Evolutionary conservation across 2,113 vertebrate genomes (phyloP).

Genomic region (Microcebus lehilahytsara): DNA sequence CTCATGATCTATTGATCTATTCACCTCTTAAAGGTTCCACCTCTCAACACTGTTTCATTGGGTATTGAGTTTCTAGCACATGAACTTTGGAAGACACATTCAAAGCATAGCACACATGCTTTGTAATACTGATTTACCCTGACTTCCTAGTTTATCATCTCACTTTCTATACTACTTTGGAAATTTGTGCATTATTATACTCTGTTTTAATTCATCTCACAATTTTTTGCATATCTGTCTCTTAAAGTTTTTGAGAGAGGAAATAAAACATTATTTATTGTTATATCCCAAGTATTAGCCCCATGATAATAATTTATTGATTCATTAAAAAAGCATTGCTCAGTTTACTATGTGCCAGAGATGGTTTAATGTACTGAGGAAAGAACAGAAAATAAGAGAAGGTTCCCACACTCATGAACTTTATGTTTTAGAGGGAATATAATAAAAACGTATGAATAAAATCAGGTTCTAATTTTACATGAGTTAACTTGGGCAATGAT

Average conservation of each 20-base stretch:
- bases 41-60: not conserved
- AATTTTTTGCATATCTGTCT: not conserved
- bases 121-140: not conserved
- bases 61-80: not conserved
- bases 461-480: not conserved
- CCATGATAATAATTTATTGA: not conserved
- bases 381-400: no score
- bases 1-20: not conserved
- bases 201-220: not conserved
- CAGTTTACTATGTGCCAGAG: no score
- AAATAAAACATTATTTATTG: not conserved
- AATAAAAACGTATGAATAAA: not conserved
- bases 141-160: not conserved
- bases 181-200: not conserved
- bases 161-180: not conserved
- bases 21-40: not conserved
- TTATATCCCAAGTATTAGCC: no score
- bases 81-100: not conserved
- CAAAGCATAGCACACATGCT: not conserved
- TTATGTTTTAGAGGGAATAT: no score
- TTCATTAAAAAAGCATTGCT: no score
- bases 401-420: no score
- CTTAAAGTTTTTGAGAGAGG: not conserved
- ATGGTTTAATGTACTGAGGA: no score
- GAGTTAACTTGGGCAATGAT: not conserved